A percentile compares a stretch with the other conserved stretches of the same genome.
Conservation (phyloP, 2,888 invertebrate species). For the Atherix ibis region DNA sequence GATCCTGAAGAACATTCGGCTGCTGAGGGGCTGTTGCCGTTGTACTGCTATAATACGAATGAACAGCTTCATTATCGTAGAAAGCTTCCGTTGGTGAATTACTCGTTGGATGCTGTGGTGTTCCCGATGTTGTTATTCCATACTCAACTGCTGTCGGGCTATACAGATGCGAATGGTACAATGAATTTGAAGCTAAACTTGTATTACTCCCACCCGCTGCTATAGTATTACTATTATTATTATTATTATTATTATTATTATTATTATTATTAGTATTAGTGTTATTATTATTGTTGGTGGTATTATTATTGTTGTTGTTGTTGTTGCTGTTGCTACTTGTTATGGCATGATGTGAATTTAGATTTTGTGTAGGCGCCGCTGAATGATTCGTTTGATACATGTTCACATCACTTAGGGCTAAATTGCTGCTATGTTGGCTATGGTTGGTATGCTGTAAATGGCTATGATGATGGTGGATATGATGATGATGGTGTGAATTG, state of each 20-base stretch:
- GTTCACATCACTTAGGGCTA: conserved; percentile 3
- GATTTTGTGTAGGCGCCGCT: conserved; percentile 7
- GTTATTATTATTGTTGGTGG: conserved; percentile 3
- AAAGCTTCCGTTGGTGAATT: conserved; percentile 30
- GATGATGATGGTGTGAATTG: conserved; percentile 16
- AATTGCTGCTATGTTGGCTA: conserved; percentile 3
- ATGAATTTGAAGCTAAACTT: conserved; percentile 4
- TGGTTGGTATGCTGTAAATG: conserved; percentile 6
- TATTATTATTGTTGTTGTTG: conserved; percentile 11
- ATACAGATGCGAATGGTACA: conserved; percentile 27
- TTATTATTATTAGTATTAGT: conserved; percentile 6
- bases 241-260: conserved; percentile 7
- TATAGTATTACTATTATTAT: conserved; percentile 5
- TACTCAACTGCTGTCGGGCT: conserved; percentile 33
- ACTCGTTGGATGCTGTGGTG: conserved; percentile 26
- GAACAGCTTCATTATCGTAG: conserved; percentile 29
- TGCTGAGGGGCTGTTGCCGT: conserved; percentile 16
- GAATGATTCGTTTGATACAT: conserved; percentile 14
- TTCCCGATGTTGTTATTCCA: conserved; percentile 24
- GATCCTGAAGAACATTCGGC: conserved; percentile 21
- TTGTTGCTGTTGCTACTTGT: conserved; percentile 18
- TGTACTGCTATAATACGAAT: conserved; percentile 26
- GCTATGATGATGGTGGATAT: conserved; percentile 15
- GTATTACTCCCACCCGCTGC: conserved; percentile 2
- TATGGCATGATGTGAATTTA: too few relatives aligned